Evolutionary conservation across 2,888 invertebrate genomes (phyloP), one percentile per base, ranked within the genome.

Genomic region (Helicoverpa assulta): DNA sequence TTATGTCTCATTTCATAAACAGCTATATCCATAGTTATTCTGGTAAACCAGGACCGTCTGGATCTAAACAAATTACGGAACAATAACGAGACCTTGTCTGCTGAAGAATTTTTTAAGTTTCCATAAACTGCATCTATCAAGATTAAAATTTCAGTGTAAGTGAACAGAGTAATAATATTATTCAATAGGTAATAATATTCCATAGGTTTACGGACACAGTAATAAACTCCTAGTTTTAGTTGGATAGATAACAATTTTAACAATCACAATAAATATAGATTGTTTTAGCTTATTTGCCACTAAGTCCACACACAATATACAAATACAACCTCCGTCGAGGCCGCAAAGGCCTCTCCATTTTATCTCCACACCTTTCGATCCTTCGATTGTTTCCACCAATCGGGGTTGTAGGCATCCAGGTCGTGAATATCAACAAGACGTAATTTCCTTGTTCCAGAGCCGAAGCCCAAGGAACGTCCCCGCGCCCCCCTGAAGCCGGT

Each of bases 401-500:
- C n/a, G n/a, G n/a, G n/a, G n/a, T n/a, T n/a, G n/a, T n/a, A n/a
- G n/a, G n/a, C n/a, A n/a, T n/a, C n/a, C n/a, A n/a, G n/a, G n/a
- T n/a, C n/a, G n/a, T n/a, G n/a, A n/a, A n/a, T n/a, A n/a, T 21
- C 16, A 43, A 43, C 4, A 18, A 37, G 7, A 18, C 18, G 0
- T 56, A 18, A 18, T n/a, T 37, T n/a, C 18, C n/a, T 18, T 52
- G 6, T 57, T 1, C 7, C 0, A 94, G 94, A 91, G 58, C 85
- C 88, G 50, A 91, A 93, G 86, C 85, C 90, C 50, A 86, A 86
- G 33, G 86, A 89, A 55, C 82, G 78, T 43, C 81, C 92, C 78
- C 84, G 94, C 81, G 89, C 95, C 43, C 96, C 97, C 0, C 91
- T 98, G 52, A 96, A 97, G 89, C 98, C 99, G 0, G 97, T 99